Base-by-base conservation (phyloP, 1,140 invertebrate genomes). In the Trissolcus basalis region DNA sequence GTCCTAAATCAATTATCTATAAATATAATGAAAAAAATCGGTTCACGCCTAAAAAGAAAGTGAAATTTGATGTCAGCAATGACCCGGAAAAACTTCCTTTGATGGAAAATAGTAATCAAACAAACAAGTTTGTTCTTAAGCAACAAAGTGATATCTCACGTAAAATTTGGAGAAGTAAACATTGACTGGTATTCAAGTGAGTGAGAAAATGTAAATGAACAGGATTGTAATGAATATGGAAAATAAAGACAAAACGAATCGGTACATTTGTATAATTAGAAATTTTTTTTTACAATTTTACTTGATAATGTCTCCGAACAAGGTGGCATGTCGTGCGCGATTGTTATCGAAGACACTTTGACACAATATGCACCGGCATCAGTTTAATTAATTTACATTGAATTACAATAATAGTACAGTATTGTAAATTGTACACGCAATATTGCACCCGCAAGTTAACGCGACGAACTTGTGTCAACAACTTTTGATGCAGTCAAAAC, bases 331-430 rank as follows among this genome's bases (percentile, higher is more conserved):
- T 53, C 13, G 39, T 41, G 51, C 51, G 49, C 64, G 16, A 63
- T 81, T 75, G 70, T 67, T 48, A 58, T 67, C 59, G 48, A 70
- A 64, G 63, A 72, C 74, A 77, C 44, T 77, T 77, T 77, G 44
- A 77, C 67, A 61, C 56, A 77, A 77, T 67, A 67, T 77, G 68
- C 68, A 77, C 68, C 63, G 53, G 53, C 67, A 41, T 67, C 35
- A 63, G 19, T 68, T 63, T 55, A 70, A 47, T 72, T 81, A 83
- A 86, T 86, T 82, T 85, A 87, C 82, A 86, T 71, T 83, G 80
- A 85, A 81, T 83, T 85, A 86, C 82, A 85, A 77, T 86, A 85
- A 86, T 82, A 84, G 81, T 83, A 85, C 75, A 80, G 61, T 82
- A 68, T 64, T 75, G 55, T 81, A 78, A 84, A 86, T 85, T 83